Base-by-base conservation (phyloP, 2,113 vertebrate genomes). In the Myotis brandtii region DNA sequence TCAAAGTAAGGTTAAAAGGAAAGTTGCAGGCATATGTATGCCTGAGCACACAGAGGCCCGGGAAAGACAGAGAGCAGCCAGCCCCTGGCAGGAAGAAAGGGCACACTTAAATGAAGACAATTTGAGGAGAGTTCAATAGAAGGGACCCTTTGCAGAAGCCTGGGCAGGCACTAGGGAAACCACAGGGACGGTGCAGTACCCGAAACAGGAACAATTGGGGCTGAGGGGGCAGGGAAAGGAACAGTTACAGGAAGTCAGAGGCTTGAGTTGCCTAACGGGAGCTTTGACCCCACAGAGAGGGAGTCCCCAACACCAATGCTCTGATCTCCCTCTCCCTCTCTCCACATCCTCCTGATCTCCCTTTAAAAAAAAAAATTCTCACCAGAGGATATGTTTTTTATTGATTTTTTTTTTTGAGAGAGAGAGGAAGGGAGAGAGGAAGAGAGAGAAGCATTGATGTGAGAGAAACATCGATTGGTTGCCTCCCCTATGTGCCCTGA, bases 1-100 rank as follows among this genome's bases (percentile, higher is more conserved):
- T 89, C 43, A 52, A 34, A 69, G 50, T 56, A 32, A 40, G 64
- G 48, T 79, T 81, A 30, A 86, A 84, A 54, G 84, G 70, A 54
- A 43, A 43, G 2, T 34, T 30, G 25, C 62, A 32, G 14, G 9
- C 30, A 43, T 54, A n/a, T 59, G 73, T 43, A 14, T 27, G 5
- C 59, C 40, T 95, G 66, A 90, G 52, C 2, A 43, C 7, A 2
- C 21, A 21, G 32, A 85, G 7, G 16, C 25, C 46, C 72, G 10
- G 34, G 37, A 73, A 43, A 70, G 40, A 20, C 16, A 6, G 54
- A 6, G 23, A 2, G 32, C 20, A 34, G 40, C 25, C 27, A 14
- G 46, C 13, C 9, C 6, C 32, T 34, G 18, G 34, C 16, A 23
- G 43, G 27, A 62, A 75, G 62, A 84, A 32, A 37, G 56, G 43